A percentile compares a stretch with the other conserved stretches of the same genome.
Evolutionary conservation across 2,888 invertebrate genomes (phyloP).

Genomic region (Eustalomyia histrio): DNA sequence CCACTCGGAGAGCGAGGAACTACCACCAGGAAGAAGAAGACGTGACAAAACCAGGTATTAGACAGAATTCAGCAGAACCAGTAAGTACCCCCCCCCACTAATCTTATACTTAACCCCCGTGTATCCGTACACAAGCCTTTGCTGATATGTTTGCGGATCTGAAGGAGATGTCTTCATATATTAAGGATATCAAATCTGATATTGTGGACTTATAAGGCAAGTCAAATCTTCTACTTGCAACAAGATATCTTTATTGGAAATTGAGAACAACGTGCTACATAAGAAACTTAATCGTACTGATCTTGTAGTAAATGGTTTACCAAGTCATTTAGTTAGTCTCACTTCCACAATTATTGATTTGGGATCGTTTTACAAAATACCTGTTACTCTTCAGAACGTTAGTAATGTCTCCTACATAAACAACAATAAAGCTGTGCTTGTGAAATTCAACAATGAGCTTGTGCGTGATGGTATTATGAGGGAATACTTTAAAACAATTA

Average conservation of each 20-base stretch:
- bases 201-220: not conserved
- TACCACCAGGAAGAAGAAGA: no score
- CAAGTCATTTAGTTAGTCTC: not conserved
- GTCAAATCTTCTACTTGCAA: not conserved
- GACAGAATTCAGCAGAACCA: no score
- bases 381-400: not conserved
- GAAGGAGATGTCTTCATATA: not conserved
- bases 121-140: no score
- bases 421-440: not conserved
- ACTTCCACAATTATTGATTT: not conserved
- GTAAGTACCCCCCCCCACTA: no score
- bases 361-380: not conserved
- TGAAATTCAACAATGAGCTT: not conserved
- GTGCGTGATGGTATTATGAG: not conserved
- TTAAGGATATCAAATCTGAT: no score
- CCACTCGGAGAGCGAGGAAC: no score
- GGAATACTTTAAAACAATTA: not conserved
- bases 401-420: not conserved
- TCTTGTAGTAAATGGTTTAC: not conserved
- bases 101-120: no score
- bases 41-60: no score
- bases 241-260: no score
- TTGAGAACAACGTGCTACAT: not conserved
- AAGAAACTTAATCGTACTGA: not conserved
- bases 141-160: not conserved